These are phyloP conservation scores for Mercenaria mercenaria DNA, from an alignment of 1,140 invertebrate species.

Conservation along the genomic window DNA sequence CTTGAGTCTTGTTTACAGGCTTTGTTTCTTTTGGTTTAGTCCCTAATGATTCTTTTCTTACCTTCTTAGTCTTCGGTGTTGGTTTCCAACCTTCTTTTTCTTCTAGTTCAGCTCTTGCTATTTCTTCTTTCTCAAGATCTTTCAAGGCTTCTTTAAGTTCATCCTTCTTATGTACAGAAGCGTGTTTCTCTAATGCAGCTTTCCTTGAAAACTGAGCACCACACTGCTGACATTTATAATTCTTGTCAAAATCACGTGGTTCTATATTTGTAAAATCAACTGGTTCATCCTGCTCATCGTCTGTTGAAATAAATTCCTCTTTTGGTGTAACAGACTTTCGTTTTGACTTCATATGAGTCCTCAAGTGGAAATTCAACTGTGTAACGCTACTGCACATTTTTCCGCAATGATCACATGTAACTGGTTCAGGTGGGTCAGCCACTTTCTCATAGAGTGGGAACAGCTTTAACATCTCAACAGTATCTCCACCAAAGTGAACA, in stretches of 20 bases:
- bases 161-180: constrained; percentile 34
- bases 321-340: too few relatives aligned
- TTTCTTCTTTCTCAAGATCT: constrained; percentile 47
- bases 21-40: not conserved
- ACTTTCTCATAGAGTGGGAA: constrained; percentile 28
- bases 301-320: not conserved
- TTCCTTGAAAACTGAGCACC: constrained; percentile 35
- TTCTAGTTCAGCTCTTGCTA: constrained; percentile 18
- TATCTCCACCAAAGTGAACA: constrained; percentile 36
- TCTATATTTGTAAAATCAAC: constrained; percentile 53
- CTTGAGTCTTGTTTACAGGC: not conserved
- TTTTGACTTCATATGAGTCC: constrained; percentile 13
- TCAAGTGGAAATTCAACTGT: constrained; percentile 22
- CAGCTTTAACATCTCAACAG: not conserved
- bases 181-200: constrained; percentile 43
- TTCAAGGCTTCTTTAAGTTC: constrained; percentile 23
- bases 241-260: constrained; percentile 41
- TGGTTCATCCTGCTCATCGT: constrained; percentile 28
- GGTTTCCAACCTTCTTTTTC: not conserved
- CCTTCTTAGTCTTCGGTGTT: not conserved
- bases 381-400: not conserved
- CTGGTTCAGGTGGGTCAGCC: not conserved
- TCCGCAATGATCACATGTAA: constrained; percentile 39
- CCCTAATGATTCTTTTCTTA: not conserved
- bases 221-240: constrained; percentile 16